These are phyloP conservation scores for Philereme transversata DNA, from an alignment of 2,888 invertebrate species.

Conservation along the genomic window DNA sequence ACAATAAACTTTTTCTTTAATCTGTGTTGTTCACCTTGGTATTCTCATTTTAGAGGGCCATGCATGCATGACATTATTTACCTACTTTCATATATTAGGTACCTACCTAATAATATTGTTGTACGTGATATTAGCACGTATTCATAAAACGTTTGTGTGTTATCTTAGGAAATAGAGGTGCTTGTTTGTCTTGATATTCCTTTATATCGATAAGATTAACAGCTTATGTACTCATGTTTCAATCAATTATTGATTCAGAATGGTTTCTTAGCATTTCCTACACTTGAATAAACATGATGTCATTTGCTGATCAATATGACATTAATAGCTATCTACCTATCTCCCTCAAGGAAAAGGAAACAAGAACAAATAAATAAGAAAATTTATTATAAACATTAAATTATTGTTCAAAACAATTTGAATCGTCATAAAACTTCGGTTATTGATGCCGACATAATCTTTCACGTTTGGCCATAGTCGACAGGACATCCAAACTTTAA, in stretches of 20 bases:
- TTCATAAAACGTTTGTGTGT: background rate
- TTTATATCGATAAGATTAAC: background rate
- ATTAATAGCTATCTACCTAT: background rate
- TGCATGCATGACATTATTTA: constrained; percentile 25
- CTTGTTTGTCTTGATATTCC: background rate
- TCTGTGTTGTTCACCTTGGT: constrained; percentile 6
- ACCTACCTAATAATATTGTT: background rate
- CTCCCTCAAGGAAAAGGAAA: constrained; percentile 37
- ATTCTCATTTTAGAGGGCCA: background rate
- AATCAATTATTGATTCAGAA: constrained; percentile 8
- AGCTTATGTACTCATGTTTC: background rate
- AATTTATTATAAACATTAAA: constrained; percentile 82
- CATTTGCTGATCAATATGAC: constrained; percentile 12
- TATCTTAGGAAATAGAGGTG: background rate
- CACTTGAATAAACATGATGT: background rate
- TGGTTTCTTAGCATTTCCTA: background rate
- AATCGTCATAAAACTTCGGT: constrained; percentile 74
- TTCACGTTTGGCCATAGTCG: constrained; percentile 60
- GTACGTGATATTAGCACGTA: background rate
- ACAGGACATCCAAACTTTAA: constrained; percentile 54
- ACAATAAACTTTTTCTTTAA: background rate
- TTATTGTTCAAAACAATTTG: constrained; percentile 74
- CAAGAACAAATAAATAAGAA: constrained; percentile 70
- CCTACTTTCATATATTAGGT: background rate
- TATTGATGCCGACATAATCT: constrained; percentile 72